These are phyloP conservation scores for Enoplosus armatus DNA, from an alignment of 2,797 vertebrate species.

Conservation along the genomic window DNA sequence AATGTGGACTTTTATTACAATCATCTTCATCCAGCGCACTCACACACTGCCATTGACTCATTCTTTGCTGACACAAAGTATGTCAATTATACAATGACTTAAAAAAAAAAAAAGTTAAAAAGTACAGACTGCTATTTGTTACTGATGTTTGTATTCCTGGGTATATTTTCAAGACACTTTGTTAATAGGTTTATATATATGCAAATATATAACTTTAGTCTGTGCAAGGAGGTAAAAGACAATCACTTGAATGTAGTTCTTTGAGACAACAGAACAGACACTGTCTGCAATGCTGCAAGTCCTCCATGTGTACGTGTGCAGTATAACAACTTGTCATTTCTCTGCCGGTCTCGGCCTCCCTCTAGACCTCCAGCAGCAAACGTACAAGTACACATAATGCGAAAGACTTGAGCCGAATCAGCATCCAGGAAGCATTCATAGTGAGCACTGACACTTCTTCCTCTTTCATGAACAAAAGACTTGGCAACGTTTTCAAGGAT, in stretches of 20 bases:
- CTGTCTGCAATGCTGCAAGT: conserved; percentile 64
- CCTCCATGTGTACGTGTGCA: conserved; percentile 69
- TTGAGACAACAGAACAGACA: conserved; percentile 74
- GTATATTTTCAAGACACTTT: conserved; percentile 89
- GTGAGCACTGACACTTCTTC: conserved; percentile 59
- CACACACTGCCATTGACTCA: conserved; percentile 65
- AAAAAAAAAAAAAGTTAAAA: conserved; percentile 65
- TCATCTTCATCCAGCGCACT: conserved; percentile 76
- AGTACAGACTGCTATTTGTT: conserved; percentile 85
- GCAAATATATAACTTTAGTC: conserved; percentile 86
- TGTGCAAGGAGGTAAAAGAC: conserved; percentile 89
- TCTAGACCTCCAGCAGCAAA: conserved; percentile 71
- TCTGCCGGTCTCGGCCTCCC: conserved; percentile 42
- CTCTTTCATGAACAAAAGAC: conserved; percentile 70
- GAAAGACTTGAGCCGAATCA: conserved; percentile 64
- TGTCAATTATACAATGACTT: conserved; percentile 72
- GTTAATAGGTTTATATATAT: conserved; percentile 87
- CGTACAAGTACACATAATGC: conserved; percentile 59
- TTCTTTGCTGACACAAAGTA: conserved; percentile 67
- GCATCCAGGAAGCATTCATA: conserved; percentile 77
- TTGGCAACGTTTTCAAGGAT: conserved; percentile 76
- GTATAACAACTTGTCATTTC: conserved; percentile 51
- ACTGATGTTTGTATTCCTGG: conserved; percentile 85
- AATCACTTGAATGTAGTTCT: conserved; percentile 85
- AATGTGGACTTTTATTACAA: conserved; percentile 83